Base-by-base conservation (phyloP, 1,140 invertebrate species). In the Copidosoma floridanum region DNA sequence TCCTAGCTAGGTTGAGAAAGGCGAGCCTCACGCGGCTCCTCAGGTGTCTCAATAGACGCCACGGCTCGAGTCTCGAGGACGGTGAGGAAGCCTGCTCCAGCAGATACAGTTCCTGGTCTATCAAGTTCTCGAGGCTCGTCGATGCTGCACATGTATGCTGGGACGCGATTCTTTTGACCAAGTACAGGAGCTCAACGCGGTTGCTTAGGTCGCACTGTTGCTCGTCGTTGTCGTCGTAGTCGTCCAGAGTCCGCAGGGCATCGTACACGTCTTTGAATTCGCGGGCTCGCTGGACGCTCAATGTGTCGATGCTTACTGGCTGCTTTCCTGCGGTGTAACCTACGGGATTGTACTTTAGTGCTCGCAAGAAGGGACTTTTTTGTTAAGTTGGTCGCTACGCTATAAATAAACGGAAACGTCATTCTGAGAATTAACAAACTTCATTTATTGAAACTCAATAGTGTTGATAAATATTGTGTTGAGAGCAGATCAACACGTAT, bases 71-170 rank as follows among this genome's bases (percentile, higher is more conserved):
- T n/a, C 82, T 74, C 0, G 81, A 74, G 3, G n/a, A n/a, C n/a
- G n/a, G 86, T 68, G 14, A 88, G 74, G 63, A 84, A 81, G n/a
- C n/a, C n/a, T n/a, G n/a, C n/a, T n/a, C n/a, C n/a, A n/a, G n/a
- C n/a, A n/a, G n/a, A n/a, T n/a, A n/a, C 41, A 85, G 81, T 64
- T 87, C 86, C 67, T 86, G 81, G 48, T 88, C 84, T n/a, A 89
- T 74, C 7, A 88, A 71, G 10, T 73, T 75, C 35, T 82, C 71
- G 5, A 88, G 73, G 63, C 86, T 83, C 50, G 82, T 74, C 0
- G 83, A 81, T 27, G 83, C 66, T 27, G 75, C 66, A 66, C 84
- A 85, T 37, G 81, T 79, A 53, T 86, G 84, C 47, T 81, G 76
- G 6, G n/a, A 27, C 10, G 67, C 64, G 18, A 71, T 65, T 79